Evolutionary conservation across 1,140 invertebrate genomes (phyloP).

Genomic region (Zaprionus camerounensis): DNA sequence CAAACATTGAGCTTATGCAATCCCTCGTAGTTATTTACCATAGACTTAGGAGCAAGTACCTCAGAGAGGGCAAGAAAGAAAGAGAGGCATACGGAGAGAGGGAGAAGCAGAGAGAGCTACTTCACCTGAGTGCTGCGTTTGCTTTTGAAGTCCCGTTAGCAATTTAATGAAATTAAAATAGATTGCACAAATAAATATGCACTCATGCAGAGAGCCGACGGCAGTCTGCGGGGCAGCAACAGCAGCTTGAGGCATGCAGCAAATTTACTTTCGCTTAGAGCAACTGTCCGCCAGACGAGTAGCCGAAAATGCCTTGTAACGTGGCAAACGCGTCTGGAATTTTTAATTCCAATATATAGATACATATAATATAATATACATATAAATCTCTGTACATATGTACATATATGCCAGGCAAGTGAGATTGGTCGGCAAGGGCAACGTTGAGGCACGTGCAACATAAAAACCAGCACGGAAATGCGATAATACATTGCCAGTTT

Average conservation of each 20-base stretch:
- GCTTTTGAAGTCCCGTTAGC: slow-evolving; percentile 22
- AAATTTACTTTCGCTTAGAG: slow-evolving; percentile 19
- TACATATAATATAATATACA: not conserved
- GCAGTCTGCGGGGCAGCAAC: not conserved
- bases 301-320: slow-evolving; percentile 70
- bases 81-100: not conserved
- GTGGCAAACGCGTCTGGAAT: slow-evolving; percentile 68
- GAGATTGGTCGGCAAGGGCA: slow-evolving; percentile 6
- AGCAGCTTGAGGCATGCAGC: slow-evolving; percentile 9
- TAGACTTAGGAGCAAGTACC: not conserved
- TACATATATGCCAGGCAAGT: slow-evolving; percentile 11
- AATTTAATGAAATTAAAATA: slow-evolving; percentile 48
- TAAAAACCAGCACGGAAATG: slow-evolving; percentile 51
- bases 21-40: not conserved
- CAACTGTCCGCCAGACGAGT: slow-evolving; percentile 8
- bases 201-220: slow-evolving; percentile 21
- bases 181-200: slow-evolving; percentile 51
- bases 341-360: slow-evolving; percentile 66
- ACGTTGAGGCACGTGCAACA: slow-evolving; percentile 54
- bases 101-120: not conserved
- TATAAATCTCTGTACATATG: slow-evolving; percentile 14
- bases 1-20: slow-evolving; percentile 6
- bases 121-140: slow-evolving; percentile 16
- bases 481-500: slow-evolving; percentile 52
- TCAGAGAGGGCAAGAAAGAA: not conserved